phyloP scores from a whole-genome alignment of 2,113 vertebrate genomes.

The Centrocercus urophasianus region DNA sequence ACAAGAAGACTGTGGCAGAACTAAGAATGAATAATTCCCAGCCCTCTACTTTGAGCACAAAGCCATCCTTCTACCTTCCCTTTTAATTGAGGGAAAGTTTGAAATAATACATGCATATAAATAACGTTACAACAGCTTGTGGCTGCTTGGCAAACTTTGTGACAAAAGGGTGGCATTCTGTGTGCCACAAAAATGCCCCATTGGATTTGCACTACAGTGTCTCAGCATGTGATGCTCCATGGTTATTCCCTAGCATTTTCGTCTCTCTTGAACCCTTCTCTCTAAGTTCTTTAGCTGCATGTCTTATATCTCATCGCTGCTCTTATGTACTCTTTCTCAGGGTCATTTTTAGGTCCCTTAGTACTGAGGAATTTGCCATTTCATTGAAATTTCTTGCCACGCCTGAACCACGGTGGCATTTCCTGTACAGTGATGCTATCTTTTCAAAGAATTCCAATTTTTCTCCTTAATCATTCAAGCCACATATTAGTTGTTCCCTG shows the following conservation, averaged over 20 bases:
- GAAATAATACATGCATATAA: constrained; percentile 20
- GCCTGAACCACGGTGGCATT: not conserved
- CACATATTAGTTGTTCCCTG: not conserved
- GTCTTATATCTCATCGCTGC: not conserved
- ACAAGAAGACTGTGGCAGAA: not conserved
- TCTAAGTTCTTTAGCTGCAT: not conserved
- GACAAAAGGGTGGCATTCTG: constrained; percentile 24
- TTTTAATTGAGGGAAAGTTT: constrained; percentile 14
- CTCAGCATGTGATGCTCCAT: constrained; percentile 4
- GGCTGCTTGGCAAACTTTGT: constrained; percentile 36
- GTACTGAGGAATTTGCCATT: not conserved
- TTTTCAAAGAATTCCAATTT: constrained; percentile 2
- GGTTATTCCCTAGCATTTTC: not conserved
- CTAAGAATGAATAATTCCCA: not conserved
- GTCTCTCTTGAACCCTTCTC: not conserved
- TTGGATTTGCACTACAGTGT: not conserved
- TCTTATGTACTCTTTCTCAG: not conserved
- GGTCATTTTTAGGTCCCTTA: not conserved
- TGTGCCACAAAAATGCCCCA: constrained; percentile 16
- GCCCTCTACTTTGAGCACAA: not conserved
- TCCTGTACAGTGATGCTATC: not conserved
- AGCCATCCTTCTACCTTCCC: constrained; percentile 2
- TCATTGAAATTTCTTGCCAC: not conserved
- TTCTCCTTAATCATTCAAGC: not conserved
- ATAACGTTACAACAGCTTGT: constrained; percentile 22